Base-by-base conservation (phyloP, 2,888 invertebrate species). In the Punctoribates punctum region DNA sequence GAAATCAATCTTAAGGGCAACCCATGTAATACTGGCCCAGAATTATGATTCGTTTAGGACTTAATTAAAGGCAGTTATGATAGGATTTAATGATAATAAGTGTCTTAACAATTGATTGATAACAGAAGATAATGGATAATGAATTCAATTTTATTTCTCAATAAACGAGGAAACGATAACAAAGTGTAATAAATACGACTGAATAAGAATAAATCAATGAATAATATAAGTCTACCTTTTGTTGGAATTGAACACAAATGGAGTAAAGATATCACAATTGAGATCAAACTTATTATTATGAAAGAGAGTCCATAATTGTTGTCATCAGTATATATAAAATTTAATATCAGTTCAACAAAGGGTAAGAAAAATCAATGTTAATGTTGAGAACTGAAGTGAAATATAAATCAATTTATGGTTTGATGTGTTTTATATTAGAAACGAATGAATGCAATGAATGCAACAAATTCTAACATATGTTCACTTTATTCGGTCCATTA, bases 391-490 rank as follows among this genome's bases (percentile, higher is more conserved):
- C 17, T 23, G 27, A 8, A 34, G 20, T 3, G 2, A 27, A 62
- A 27, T 27, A 29, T 5, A 62, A 29, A 60, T 60, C 60, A 25
- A 60, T 25, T 25, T 20, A 25, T 60, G 60, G 9, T 11, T 25
- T 5, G 15, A 62, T 29, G 27, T 62, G 27, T 25, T 9, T 34
- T 65, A 38, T 65, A 17, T 25, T 65, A n/a, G n/a, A 51, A 3
- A 13, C 20, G 20, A 51, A 4, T 51, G 20, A 13, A 51, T n/a
- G 17, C 6, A 13, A 38, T 20, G 54, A 54, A 20, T 54, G 54
- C 54, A 62, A 62, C 29, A 34, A 65, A 65, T 65, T 5, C 65
- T 65, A 65, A 65, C 65, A 65, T 65, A 65, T 65, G 65, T 65
- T 65, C 65, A 65, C 65, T 13, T 38, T 38, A 65, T 34, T 34